Evolutionary conservation across 2,113 vertebrate genomes (phyloP), one percentile per base, ranked within the genome.

Genomic region (Urocitellus parryii): DNA sequence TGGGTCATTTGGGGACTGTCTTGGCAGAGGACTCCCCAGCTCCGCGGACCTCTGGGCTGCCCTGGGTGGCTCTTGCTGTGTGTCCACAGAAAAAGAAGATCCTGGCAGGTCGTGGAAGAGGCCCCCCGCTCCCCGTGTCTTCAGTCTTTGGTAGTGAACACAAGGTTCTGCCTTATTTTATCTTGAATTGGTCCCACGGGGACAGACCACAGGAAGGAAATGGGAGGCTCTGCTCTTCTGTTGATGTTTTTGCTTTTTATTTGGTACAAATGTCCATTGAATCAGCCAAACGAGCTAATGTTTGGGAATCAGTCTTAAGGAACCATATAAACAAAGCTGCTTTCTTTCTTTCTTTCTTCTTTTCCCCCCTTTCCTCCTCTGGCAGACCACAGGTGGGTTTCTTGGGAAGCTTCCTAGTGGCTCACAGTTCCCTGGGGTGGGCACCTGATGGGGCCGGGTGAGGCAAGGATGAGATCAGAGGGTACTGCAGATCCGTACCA

Each of bases 191-290:
- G 67, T 84, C 94, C 87, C 53, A 1, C 37, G 81, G 88, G 92
- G 48, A 94, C n/a, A 53, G 61, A 88, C 87, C 73, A 92, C 77
- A 96, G 96, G 94, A 94, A 97, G 94, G 77, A 97, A 96, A 53
- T 14, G 25, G 65, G 24, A 94, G 61, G 70, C n/a, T 70, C 24
- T 95, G 87, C 18, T 11, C 32, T 48, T 61, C 48, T 91, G 79
- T 94, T 87, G 87, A 86, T 95, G 42, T 72, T 95, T 94, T 84
- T 90, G 32, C 53, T 79, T 91, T 95, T 95, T 90, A 87, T 90
- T 92, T 94, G 87, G 45, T 86, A 91, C 83, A 94, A 74, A 84
- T 73, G 78, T 81, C 45, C 48, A 81, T 25, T 51, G 34, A 88
- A 56, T 65, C 39, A 89, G 76, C 67, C 92, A 84, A 58, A 67